Conservation (phyloP, 1,140 invertebrate genomes). For the Aporrectodea caliginosa region DNA sequence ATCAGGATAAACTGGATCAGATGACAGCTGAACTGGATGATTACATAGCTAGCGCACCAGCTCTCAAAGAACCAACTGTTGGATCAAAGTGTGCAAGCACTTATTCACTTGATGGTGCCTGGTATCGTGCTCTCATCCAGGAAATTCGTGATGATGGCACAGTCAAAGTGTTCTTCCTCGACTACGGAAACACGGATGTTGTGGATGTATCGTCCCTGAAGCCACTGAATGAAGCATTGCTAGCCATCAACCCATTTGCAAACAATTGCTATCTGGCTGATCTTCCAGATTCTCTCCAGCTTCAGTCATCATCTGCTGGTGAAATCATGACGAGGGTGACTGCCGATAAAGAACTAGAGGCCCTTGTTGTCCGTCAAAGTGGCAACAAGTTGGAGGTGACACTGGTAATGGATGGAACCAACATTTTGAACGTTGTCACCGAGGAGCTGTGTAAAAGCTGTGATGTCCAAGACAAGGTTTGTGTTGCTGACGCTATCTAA, state of each 20-base stretch:
- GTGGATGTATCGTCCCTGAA: conserved; percentile 60
- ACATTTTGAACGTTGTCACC: no score
- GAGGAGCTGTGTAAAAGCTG: no score
- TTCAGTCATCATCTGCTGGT: background rate
- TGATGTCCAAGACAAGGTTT: no score
- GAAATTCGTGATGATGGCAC: conserved; percentile 62
- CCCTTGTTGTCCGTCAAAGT: background rate
- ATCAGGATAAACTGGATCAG: conserved; percentile 49
- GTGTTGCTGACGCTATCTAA: no score
- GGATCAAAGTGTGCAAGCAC: background rate
- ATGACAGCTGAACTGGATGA: conserved; percentile 53
- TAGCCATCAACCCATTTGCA: conserved; percentile 64
- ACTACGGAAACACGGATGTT: conserved; percentile 65
- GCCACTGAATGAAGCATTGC: conserved; percentile 64
- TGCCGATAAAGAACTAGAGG: background rate
- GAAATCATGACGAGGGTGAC: background rate
- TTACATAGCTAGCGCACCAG: conserved; percentile 34
- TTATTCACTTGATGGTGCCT: conserved; percentile 66
- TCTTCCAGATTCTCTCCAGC: background rate
- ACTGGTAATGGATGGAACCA: background rate
- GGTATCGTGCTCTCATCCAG: conserved; percentile 72
- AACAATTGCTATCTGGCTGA: conserved; percentile 9
- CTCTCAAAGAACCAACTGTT: background rate
- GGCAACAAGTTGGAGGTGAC: background rate
- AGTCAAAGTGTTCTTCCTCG: conserved; percentile 68